Evolutionary conservation across 2,113 vertebrate species (phyloP).

Genomic region (Phalacrocorax pelagicus): DNA sequence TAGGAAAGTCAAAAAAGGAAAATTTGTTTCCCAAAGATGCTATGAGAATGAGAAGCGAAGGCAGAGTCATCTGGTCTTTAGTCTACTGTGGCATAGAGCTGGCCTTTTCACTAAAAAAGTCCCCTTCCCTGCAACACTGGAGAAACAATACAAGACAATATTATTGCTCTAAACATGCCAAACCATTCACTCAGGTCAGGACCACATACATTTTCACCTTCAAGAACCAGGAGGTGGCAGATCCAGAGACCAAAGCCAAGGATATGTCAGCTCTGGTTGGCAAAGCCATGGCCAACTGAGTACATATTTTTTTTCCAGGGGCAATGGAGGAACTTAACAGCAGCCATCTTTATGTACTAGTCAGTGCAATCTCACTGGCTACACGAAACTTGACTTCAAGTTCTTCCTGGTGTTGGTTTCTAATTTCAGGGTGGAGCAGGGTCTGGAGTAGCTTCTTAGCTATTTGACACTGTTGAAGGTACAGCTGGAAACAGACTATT

Average conservation of each 20-base stretch:
- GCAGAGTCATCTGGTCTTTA: background rate
- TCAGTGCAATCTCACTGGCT: background rate
- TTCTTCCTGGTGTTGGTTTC: background rate
- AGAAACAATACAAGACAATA: background rate
- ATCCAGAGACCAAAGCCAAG: background rate
- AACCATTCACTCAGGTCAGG: background rate
- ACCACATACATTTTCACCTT: background rate
- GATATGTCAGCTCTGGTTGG: rapidly evolving
- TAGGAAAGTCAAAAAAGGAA: conserved; percentile 62
- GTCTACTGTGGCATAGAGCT: background rate
- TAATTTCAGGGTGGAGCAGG: background rate
- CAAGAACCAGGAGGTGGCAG: background rate
- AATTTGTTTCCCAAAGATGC: conserved; percentile 78
- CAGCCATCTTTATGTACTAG: background rate
- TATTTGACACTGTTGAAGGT: background rate
- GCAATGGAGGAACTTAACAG: rapidly evolving
- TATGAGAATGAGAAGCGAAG: conserved; percentile 64
- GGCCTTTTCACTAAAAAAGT: background rate
- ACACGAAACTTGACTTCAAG: background rate
- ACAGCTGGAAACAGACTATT: background rate
- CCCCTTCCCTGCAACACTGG: background rate
- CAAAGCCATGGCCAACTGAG: background rate
- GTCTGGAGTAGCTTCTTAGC: background rate
- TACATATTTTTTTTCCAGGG: rapidly evolving
- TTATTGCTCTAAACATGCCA: background rate